Percentiles rank a stretch among this genome's conserved stretches.
These are phyloP conservation scores for Nyctalus aviator DNA, from an alignment of 2,797 vertebrate genomes.

Conservation along the genomic window DNA sequence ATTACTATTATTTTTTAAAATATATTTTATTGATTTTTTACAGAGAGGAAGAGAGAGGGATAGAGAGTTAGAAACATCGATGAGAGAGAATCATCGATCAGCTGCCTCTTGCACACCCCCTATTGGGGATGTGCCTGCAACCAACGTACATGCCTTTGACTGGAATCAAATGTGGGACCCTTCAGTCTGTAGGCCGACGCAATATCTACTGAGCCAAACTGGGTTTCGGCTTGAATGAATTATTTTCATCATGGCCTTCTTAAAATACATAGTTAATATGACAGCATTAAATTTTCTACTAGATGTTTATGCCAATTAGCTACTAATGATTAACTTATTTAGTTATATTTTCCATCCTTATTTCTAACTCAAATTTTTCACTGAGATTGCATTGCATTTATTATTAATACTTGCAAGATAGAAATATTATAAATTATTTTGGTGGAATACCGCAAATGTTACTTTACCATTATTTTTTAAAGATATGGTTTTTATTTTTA, in stretches of 20 bases:
- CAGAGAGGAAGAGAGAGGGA: no score
- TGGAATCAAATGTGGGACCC: no score
- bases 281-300: slow-evolving; percentile 13
- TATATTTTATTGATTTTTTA: not conserved
- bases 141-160: no score
- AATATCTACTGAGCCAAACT: no score
- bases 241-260: not conserved
- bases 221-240: not conserved
- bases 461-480: not conserved
- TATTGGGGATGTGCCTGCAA: no score
- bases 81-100: no score
- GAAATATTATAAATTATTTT: slow-evolving; percentile 14
- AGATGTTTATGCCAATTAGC: not conserved
- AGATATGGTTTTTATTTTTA: not conserved
- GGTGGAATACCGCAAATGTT: not conserved
- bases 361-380: not conserved
- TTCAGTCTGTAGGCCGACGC: no score
- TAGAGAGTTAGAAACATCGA: no score
- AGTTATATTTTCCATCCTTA: not conserved
- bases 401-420: not conserved
- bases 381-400: not conserved
- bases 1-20: slow-evolving; percentile 45
- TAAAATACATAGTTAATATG: not conserved
- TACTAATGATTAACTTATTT: not conserved
- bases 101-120: no score